Evolutionary conservation across 2,113 vertebrate genomes (phyloP).

Genomic region (Acrocephalus arundinaceus): DNA sequence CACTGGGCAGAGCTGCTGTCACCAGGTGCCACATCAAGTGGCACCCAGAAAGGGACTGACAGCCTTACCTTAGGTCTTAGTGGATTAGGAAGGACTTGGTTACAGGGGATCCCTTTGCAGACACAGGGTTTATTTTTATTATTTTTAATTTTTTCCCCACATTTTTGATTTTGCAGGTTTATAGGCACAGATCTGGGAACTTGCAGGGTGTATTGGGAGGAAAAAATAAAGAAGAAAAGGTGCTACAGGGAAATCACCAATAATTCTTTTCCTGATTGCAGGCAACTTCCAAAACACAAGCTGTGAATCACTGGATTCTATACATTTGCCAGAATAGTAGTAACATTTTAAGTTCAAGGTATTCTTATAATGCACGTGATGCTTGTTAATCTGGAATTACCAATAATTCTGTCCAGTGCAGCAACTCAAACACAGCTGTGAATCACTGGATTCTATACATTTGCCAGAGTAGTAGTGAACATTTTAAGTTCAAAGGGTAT

Average conservation of each 20-base stretch:
- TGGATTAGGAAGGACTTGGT: not conserved
- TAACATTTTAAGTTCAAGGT: not conserved
- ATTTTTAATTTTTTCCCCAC: no score
- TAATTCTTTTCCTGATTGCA: not conserved
- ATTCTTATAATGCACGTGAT: no score
- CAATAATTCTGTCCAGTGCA: not conserved
- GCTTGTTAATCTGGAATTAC: not conserved
- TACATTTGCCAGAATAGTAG: fast-evolving
- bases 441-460: not conserved
- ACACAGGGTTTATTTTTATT: not conserved
- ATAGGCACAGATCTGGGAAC: not conserved
- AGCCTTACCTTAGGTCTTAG: not conserved
- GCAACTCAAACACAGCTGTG: not conserved
- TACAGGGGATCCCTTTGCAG: not conserved
- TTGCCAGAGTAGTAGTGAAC: fast-evolving
- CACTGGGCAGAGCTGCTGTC: not conserved
- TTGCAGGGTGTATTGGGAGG: not conserved
- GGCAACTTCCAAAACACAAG: not conserved
- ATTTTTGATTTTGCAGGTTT: not conserved
- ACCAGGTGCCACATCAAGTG: not conserved
- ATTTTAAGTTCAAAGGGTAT: not conserved
- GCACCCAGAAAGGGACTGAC: not conserved
- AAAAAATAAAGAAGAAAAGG: not conserved
- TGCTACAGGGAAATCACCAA: not conserved
- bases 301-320: not conserved